Base-by-base conservation (phyloP, 2,797 vertebrate genomes). In the Coilia nasus region DNA sequence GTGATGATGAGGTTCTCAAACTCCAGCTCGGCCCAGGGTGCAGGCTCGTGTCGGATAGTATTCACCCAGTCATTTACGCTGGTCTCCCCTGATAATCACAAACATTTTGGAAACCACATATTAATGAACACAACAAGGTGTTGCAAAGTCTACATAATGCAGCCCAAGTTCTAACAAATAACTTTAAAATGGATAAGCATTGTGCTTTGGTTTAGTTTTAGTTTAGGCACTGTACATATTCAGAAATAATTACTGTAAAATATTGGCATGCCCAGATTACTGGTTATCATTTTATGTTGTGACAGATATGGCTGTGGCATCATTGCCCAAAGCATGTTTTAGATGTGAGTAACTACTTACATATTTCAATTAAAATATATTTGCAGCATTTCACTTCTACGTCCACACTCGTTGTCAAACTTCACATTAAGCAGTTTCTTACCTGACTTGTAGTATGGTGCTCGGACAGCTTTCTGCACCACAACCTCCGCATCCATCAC, bases 11-110 rank as follows among this genome's bases (percentile, higher is more conserved):
- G 92, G 90, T 94, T 98, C 56, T 97, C 96, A 81, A 96, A 95
- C 81, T 96, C 97, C 84, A 99, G 84, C 88, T 99, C 97, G 4
- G 97, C 96, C 97, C 97, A 99, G 19, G 97, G 97, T 10, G 95
- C 91, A 0, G 92, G 93, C 60, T 94, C 95, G n/a, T 91, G 89
- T 19, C 91, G 89, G 46, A 92, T 86, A n/a, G 41, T 2, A 0
- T 62, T 54, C 46, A 92, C 88, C 91, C 91, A 92, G 60, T 88
- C 85, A n/a, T 21, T 64, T 31, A 90, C 88, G 41, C 83, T 92
- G 15, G 90, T 92, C 84, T 88, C 83, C 82, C 91, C 90, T 92
- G 44, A 82, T 21, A 81, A 25, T 9, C 1, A n/a, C 2, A 41
- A 41, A 41, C 28, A 71, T 35, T 28, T 31, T 59, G 15, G 3